These are phyloP conservation scores for Tiliacea aurago DNA, from an alignment of 2,888 invertebrate species.

Conservation along the genomic window DNA sequence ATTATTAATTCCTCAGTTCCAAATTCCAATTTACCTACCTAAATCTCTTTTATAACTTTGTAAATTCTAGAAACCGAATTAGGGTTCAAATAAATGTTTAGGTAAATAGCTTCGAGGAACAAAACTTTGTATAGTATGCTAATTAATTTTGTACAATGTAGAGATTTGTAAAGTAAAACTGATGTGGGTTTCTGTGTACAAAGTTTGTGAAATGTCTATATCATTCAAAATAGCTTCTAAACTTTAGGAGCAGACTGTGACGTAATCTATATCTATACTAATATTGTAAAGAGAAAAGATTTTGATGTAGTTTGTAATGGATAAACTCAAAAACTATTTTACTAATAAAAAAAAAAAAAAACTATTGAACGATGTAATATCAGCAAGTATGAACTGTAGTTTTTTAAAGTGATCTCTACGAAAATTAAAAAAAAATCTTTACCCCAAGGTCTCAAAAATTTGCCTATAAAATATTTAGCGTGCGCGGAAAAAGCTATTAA, in stretches of 20 bases:
- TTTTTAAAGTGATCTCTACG: no score
- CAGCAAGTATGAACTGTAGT: no score
- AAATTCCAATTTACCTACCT: not conserved
- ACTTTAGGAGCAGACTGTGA: not conserved
- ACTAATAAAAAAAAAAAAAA: no score
- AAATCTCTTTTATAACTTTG: not conserved
- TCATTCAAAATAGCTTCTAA: not conserved
- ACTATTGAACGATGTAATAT: no score
- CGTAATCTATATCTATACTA: no score
- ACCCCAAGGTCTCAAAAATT: no score
- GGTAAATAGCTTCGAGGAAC: constrained; percentile 4
- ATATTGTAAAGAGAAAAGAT: no score
- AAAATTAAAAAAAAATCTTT: no score
- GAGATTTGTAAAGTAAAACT: constrained; percentile 14
- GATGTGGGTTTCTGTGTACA: not conserved
- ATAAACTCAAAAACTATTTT: no score
- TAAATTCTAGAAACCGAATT: not conserved
- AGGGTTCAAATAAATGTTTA: not conserved
- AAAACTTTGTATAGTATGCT: not conserved
- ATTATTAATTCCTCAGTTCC: not conserved
- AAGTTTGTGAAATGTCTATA: constrained; percentile 5
- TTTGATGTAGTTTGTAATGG: no score
- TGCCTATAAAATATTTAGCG: no score
- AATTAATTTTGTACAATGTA: constrained; percentile 6
- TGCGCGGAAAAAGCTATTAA: no score